These are phyloP conservation scores for Cerastis rubricosa DNA, from an alignment of 2,888 invertebrate genomes.

Conservation along the genomic window DNA sequence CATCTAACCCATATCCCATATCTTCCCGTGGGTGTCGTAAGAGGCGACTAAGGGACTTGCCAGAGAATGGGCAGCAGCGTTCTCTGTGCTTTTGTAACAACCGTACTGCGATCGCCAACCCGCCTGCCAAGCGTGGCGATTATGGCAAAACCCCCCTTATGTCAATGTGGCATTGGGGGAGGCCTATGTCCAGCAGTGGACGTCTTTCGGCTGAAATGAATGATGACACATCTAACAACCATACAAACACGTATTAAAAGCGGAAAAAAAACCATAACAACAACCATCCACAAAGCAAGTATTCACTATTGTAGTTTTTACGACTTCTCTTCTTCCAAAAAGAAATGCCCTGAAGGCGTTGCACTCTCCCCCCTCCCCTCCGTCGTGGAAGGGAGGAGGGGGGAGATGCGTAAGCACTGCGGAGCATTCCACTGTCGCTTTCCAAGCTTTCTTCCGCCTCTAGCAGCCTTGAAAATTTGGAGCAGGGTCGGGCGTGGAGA, in stretches of 20 bases:
- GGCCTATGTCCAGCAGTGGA: too few species aligned
- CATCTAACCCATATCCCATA: too few species aligned
- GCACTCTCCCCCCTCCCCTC: conserved; percentile 69
- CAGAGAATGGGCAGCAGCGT: too few species aligned
- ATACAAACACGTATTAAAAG: too few species aligned
- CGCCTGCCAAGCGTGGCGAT: too few species aligned
- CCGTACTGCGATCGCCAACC: too few species aligned
- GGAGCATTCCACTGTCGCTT: conserved; percentile 90
- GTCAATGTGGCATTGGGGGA: too few species aligned
- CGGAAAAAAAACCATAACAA: conserved; percentile 12
- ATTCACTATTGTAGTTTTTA: conserved; percentile 58
- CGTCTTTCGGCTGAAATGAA: too few species aligned
- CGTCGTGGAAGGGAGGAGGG: conserved; percentile 34
- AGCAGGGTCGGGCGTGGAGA: conserved; percentile 75
- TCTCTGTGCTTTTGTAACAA: too few species aligned
- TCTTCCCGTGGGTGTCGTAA: too few species aligned
- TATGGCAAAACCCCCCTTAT: too few species aligned
- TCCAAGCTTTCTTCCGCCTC: conserved; percentile 88
- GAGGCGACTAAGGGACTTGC: too few species aligned
- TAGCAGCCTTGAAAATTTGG: conserved; percentile 87
- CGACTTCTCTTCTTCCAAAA: conserved; percentile 64
- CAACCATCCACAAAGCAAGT: conserved; percentile 25
- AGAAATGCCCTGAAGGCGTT: conserved; percentile 78
- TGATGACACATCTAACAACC: not conserved
- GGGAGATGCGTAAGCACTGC: conserved; percentile 78